Percentiles rank a stretch among this genome's conserved stretches.
These are phyloP conservation scores for Trochalopteron elliotii DNA, from an alignment of 2,113 vertebrate species.

Conservation along the genomic window DNA sequence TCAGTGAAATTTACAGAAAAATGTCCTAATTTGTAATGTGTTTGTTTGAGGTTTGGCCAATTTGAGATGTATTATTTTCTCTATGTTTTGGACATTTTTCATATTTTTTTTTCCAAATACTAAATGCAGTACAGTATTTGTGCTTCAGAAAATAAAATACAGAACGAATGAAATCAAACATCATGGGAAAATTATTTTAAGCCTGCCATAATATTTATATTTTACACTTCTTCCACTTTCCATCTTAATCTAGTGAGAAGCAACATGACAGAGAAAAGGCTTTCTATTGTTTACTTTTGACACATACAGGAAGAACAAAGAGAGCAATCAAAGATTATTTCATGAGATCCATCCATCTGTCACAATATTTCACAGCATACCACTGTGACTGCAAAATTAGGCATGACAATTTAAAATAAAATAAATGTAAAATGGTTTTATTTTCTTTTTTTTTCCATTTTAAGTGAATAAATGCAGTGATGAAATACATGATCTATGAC, in stretches of 20 bases:
- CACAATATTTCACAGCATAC: constrained; percentile 43
- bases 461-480: not conserved
- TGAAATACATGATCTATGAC: not conserved
- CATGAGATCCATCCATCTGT: constrained; percentile 65
- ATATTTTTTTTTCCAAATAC: not conserved
- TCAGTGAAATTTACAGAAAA: not conserved
- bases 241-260: constrained; percentile 5
- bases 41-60: not conserved
- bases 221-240: constrained; percentile 33
- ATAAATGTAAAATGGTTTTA: not conserved
- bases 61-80: not conserved
- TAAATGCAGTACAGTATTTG: not conserved
- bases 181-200: not conserved
- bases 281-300: constrained; percentile 70
- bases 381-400: not conserved
- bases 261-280: constrained; percentile 55
- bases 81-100: not conserved
- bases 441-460: not conserved
- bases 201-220: not conserved
- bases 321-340: constrained; percentile 64
- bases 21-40: not conserved
- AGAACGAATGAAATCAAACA: not conserved
- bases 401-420: constrained; percentile 9
- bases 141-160: not conserved
- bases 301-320: constrained; percentile 41